These are phyloP conservation scores for Stigmatopora argus DNA, from an alignment of 2,113 vertebrate genomes.

Conservation along the genomic window DNA sequence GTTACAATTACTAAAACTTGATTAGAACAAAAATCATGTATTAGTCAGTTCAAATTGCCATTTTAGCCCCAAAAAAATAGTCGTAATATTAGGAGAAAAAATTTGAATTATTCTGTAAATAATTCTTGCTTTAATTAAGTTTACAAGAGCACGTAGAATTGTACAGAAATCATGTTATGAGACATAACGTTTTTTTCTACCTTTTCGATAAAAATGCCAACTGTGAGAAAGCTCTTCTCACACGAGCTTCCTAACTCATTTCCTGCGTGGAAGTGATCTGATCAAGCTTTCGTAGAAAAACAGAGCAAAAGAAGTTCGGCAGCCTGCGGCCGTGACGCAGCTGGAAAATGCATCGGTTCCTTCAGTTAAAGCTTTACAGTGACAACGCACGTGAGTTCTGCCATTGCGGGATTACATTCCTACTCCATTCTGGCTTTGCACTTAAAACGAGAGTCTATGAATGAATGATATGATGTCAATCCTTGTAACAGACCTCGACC, in stretches of 20 bases:
- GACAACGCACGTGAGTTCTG: conserved; percentile 9
- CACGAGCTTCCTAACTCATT: conserved; percentile 19
- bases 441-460: conserved; percentile 20
- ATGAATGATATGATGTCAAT: neutral
- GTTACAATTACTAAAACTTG: too few relatives aligned
- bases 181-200: too few relatives aligned
- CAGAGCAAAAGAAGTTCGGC: conserved; percentile 5
- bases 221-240: conserved; percentile 2
- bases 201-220: too few relatives aligned
- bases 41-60: too few relatives aligned
- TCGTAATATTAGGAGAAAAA: too few relatives aligned
- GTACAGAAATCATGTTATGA: too few relatives aligned
- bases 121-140: too few relatives aligned
- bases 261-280: conserved; percentile 32
- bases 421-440: conserved; percentile 27
- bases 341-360: conserved; percentile 54
- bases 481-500: neutral
- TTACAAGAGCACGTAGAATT: too few relatives aligned
- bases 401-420: conserved; percentile 24
- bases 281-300: conserved; percentile 22
- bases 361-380: conserved; percentile 39
- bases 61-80: too few relatives aligned
- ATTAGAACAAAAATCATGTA: too few relatives aligned
- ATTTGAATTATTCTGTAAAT: too few relatives aligned
- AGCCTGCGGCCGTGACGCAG: conserved; percentile 1